A percentile compares a stretch with the other conserved stretches of the same genome.
Conservation (phyloP, 2,888 invertebrate genomes). For the Rapana venosa region DNA sequence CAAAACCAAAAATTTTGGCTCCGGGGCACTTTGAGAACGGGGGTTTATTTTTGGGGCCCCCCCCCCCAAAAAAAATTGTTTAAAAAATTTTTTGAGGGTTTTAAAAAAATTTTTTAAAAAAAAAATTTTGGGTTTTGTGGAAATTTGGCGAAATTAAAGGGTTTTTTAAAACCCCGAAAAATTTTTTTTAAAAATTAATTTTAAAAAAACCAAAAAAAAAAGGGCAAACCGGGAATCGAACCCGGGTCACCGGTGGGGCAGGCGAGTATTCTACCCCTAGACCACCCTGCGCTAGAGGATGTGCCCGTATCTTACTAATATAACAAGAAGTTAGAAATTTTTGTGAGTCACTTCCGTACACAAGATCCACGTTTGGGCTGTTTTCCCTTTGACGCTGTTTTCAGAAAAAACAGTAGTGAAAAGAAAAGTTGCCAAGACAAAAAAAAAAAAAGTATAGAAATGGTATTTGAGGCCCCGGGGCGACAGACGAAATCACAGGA, state of each 20-base stretch:
- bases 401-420: not conserved
- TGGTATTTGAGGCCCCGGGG: not conserved
- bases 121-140: no score
- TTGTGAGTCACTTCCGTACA: slow-evolving; percentile 38
- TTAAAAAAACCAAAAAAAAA: slow-evolving; percentile 20
- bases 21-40: no score
- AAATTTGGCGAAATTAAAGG: no score
- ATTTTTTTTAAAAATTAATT: no score
- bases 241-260: slow-evolving; percentile 56
- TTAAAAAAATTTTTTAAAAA: no score
- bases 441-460: not conserved
- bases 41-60: no score
- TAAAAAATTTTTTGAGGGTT: no score
- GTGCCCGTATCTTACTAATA: not conserved
- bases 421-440: not conserved
- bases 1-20: no score
- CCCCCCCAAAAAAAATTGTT: no score
- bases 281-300: slow-evolving; percentile 43
- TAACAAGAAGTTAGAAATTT: not conserved
- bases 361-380: slow-evolving; percentile 33
- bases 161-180: no score
- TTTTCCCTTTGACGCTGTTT: not conserved
- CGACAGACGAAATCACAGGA: slow-evolving; percentile 43
- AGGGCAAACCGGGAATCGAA: slow-evolving; percentile 55
- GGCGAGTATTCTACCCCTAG: slow-evolving; percentile 57